Percentiles rank a stretch among this genome's conserved stretches.
Evolutionary conservation across 2,888 invertebrate species (phyloP).

Genomic region (Cantharis rustica): DNA sequence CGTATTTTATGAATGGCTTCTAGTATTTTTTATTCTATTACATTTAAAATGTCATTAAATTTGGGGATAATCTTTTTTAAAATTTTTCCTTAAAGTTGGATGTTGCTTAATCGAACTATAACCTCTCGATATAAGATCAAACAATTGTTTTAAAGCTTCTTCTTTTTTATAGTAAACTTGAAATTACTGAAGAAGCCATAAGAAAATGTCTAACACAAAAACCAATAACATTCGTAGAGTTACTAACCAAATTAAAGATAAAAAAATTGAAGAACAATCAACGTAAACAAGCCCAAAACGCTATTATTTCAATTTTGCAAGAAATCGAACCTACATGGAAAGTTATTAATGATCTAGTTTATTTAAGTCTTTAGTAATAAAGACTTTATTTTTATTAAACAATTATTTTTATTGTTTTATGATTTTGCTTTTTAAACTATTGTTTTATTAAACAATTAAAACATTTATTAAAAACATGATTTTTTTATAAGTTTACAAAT

Average conservation of each 20-base stretch:
- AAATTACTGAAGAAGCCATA: conserved; percentile 93
- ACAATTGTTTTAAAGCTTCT: too few relatives aligned
- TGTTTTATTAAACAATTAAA: too few relatives aligned
- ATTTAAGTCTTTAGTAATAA: conserved; percentile 59
- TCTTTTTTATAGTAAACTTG: conserved; percentile 68
- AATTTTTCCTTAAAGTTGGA: conserved; percentile 60
- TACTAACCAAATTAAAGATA: conserved; percentile 93
- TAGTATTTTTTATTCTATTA: too few relatives aligned
- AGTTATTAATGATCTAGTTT: conserved; percentile 92
- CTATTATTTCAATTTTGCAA: conserved; percentile 93
- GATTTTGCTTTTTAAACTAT: too few relatives aligned
- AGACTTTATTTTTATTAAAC: too few relatives aligned
- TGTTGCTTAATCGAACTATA: conserved; percentile 94
- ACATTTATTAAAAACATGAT: too few relatives aligned
- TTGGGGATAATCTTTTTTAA: too few relatives aligned
- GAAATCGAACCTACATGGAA: conserved; percentile 92
- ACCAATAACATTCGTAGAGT: conserved; percentile 96
- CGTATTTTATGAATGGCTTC: too few relatives aligned
- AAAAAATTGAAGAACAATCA: conserved; percentile 87
- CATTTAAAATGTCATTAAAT: too few relatives aligned
- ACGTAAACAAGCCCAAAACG: conserved; percentile 88
- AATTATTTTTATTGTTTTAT: too few relatives aligned
- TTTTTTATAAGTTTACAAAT: too few relatives aligned
- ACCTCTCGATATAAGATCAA: conserved; percentile 62
- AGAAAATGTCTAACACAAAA: conserved; percentile 92